Conservation (phyloP, 2,888 invertebrate species). For the Ectemnius lituratus region DNA sequence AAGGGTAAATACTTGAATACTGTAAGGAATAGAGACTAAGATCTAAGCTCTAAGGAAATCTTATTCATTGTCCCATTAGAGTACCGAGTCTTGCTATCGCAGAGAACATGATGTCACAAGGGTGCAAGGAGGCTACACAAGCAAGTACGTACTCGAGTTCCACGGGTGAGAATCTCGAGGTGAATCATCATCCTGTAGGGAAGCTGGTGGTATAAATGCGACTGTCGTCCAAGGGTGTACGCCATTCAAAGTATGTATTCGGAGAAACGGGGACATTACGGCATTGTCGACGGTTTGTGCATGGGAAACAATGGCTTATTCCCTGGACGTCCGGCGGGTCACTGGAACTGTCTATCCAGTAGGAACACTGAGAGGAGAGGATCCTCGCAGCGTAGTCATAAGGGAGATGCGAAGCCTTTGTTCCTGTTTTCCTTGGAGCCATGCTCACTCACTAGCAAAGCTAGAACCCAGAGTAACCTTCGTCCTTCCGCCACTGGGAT, state of each 20-base stretch:
- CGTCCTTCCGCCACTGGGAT: background rate
- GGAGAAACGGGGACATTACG: conserved; percentile 60
- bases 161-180: background rate
- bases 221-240: conserved; percentile 16
- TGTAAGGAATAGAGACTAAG: too few relatives aligned
- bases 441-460: background rate
- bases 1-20: too few relatives aligned
- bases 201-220: background rate
- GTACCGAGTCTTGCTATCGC: too few relatives aligned
- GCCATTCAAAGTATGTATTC: conserved; percentile 52
- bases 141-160: too few relatives aligned
- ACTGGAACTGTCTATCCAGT: conserved; percentile 46
- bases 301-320: conserved; percentile 63
- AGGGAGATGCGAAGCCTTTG: conserved; percentile 28
- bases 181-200: background rate
- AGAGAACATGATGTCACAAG: too few relatives aligned
- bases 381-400: conserved; percentile 31
- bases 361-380: conserved; percentile 29
- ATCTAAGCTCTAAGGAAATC: too few relatives aligned
- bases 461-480: background rate
- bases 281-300: conserved; percentile 62
- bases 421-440: conserved; percentile 29
- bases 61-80: too few relatives aligned
- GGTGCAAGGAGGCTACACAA: too few relatives aligned
- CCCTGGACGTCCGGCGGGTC: conserved; percentile 53